Evolutionary conservation across 2,888 invertebrate species (phyloP).

Genomic region (Ectemnius continuus): DNA sequence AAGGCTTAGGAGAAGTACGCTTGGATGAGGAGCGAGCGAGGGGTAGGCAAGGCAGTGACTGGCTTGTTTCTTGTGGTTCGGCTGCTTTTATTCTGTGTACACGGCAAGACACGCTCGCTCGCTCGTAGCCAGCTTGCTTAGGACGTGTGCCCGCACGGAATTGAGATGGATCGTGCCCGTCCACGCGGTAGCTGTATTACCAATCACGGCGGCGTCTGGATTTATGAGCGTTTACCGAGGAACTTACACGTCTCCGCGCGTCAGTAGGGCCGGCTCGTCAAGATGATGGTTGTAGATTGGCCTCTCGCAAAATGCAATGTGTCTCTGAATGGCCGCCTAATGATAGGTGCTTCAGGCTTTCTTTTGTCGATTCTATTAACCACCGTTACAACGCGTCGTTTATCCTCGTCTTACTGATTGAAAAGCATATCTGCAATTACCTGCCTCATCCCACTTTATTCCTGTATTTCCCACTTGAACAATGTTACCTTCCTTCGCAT

Average conservation of each 20-base stretch:
- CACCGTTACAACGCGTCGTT: constrained; percentile 15
- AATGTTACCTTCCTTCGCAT: too few relatives aligned
- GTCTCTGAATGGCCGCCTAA: constrained; percentile 26
- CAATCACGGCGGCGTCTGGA: constrained; percentile 55
- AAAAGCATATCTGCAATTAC: background rate
- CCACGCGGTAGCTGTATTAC: constrained; percentile 43
- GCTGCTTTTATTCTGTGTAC: constrained; percentile 18
- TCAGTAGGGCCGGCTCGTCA: background rate
- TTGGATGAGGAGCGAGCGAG: too few relatives aligned
- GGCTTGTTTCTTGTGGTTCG: constrained; percentile 15
- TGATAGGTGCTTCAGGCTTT: constrained; percentile 23
- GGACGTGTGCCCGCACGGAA: constrained; percentile 25
- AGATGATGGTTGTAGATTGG: constrained; percentile 23
- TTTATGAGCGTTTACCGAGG: constrained; percentile 45
- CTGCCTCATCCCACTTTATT: too few relatives aligned
- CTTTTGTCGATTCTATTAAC: constrained; percentile 16
- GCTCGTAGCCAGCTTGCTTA: background rate
- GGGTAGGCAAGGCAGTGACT: constrained; percentile 22
- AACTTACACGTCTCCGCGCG: constrained; percentile 15
- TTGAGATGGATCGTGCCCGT: constrained; percentile 57
- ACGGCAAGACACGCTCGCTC: constrained; percentile 17
- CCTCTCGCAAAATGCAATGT: constrained; percentile 3
- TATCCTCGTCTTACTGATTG: constrained; percentile 1
- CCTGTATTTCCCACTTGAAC: too few relatives aligned
- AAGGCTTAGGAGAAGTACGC: too few relatives aligned